phyloP scores from a whole-genome alignment of 2,888 invertebrate species.

The Orchesellides sinensis region DNA sequence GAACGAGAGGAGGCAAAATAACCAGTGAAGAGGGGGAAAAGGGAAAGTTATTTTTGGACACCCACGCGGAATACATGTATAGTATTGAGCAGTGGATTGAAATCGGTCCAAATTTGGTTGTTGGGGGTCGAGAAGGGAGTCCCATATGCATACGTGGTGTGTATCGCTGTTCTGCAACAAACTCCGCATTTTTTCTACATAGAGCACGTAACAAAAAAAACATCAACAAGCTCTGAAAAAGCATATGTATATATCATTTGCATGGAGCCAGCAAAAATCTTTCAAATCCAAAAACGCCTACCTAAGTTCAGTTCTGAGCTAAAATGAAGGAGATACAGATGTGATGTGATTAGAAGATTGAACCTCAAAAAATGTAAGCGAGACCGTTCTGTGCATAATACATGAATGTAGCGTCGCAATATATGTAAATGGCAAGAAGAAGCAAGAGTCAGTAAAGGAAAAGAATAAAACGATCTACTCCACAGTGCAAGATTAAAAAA shows the following conservation, averaged over 20 bases:
- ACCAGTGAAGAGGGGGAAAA: slow-evolving; percentile 63
- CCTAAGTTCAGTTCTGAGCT: slow-evolving; percentile 22
- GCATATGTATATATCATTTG: no score
- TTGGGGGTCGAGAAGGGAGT: slow-evolving; percentile 55
- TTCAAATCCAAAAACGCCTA: slow-evolving; percentile 44
- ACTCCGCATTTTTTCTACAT: slow-evolving; percentile 1
- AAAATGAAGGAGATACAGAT: background rate
- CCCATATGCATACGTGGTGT: background rate
- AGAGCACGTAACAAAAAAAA: background rate
- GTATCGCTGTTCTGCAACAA: slow-evolving; percentile 17
- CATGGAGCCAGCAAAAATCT: background rate
- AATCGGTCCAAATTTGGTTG: slow-evolving; percentile 75
- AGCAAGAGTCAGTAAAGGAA: no score
- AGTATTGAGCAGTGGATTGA: no score
- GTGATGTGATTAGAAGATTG: no score
- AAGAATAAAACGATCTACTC: no score
- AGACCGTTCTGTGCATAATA: no score
- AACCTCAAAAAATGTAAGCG: no score
- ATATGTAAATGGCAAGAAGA: no score
- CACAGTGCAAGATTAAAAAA: no score
- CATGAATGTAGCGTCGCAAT: no score
- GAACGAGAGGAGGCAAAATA: slow-evolving; percentile 14
- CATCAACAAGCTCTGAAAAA: background rate
- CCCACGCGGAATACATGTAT: slow-evolving; percentile 74
- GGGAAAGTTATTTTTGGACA: slow-evolving; percentile 75